Evolutionary conservation across 2,888 invertebrate genomes (phyloP).

Genomic region (Crocallis elinguaria): DNA sequence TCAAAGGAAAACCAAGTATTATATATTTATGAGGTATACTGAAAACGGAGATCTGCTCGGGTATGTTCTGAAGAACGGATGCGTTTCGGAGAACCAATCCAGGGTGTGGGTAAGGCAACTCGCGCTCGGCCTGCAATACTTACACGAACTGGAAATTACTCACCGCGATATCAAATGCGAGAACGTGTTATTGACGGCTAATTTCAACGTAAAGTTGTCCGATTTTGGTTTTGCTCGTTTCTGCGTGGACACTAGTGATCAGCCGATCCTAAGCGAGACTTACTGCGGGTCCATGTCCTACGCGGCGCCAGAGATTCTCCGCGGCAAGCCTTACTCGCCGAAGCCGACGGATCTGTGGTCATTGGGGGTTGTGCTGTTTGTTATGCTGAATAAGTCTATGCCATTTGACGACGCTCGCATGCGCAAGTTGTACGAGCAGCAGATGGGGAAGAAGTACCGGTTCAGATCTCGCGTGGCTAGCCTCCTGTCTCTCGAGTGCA

Average conservation of each 20-base stretch:
- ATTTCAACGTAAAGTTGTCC: constrained; percentile 91
- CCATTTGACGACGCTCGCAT: constrained; percentile 93
- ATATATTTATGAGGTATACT: constrained; percentile 91
- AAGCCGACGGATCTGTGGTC: constrained; percentile 93
- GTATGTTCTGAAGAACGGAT: constrained; percentile 88
- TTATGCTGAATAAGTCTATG: constrained; percentile 93
- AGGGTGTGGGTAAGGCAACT: constrained; percentile 90
- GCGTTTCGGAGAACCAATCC: constrained; percentile 88
- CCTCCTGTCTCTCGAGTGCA: constrained; percentile 84
- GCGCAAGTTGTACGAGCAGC: constrained; percentile 87
- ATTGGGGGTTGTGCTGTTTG: constrained; percentile 91
- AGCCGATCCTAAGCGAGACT: constrained; percentile 87
- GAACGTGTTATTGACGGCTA: constrained; percentile 89
- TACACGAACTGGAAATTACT: constrained; percentile 89
- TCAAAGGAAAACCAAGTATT: constrained; percentile 88
- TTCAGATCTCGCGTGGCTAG: constrained; percentile 86
- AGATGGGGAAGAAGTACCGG: constrained; percentile 86
- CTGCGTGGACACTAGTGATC: constrained; percentile 66
- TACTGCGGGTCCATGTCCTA: constrained; percentile 95
- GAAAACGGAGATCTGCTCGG: constrained; percentile 92
- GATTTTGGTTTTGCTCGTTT: constrained; percentile 92
- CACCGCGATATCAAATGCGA: constrained; percentile 94
- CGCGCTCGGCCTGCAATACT: constrained; percentile 88
- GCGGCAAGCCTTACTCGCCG: constrained; percentile 89
- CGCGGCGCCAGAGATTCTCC: constrained; percentile 93